Evolutionary conservation across 2,113 vertebrate genomes (phyloP).

Genomic region (Gopherus flavomarginatus): DNA sequence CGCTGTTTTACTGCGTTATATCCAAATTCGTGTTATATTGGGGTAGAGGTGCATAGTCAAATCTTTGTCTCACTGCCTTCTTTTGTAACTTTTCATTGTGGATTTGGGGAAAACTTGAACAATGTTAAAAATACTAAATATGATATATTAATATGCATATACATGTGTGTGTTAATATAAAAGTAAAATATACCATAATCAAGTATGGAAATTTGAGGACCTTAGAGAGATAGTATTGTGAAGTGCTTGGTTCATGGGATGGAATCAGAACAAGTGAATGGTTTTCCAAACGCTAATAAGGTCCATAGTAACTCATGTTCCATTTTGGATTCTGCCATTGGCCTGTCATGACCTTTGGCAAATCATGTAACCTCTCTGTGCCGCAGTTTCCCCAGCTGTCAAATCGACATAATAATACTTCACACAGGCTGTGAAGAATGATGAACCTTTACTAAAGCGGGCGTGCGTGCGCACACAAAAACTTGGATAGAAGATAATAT

Average conservation of each 20-base stretch:
- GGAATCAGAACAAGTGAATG: neutral
- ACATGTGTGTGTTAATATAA: neutral
- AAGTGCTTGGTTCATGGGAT: neutral
- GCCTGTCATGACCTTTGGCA: neutral
- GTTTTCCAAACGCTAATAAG: neutral
- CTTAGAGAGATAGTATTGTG: neutral
- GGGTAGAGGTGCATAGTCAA: neutral
- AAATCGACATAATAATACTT: neutral
- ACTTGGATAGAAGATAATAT: neutral
- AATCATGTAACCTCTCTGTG: neutral
- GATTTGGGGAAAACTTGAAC: neutral
- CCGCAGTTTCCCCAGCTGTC: neutral
- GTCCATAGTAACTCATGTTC: neutral
- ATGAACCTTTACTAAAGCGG: neutral
- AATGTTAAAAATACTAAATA: neutral
- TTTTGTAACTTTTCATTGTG: neutral
- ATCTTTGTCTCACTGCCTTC: neutral
- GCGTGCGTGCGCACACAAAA: fast-evolving
- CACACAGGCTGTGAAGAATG: neutral
- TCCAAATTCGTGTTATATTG: too few relatives aligned
- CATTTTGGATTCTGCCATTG: neutral
- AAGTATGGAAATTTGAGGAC: neutral
- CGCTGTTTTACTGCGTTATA: too few relatives aligned
- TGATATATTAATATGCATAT: too few relatives aligned
- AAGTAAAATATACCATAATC: neutral